Percentiles rank a stretch among this genome's conserved stretches.
Conservation (phyloP, 2,888 invertebrate species). For the Agapostemon virescens region DNA sequence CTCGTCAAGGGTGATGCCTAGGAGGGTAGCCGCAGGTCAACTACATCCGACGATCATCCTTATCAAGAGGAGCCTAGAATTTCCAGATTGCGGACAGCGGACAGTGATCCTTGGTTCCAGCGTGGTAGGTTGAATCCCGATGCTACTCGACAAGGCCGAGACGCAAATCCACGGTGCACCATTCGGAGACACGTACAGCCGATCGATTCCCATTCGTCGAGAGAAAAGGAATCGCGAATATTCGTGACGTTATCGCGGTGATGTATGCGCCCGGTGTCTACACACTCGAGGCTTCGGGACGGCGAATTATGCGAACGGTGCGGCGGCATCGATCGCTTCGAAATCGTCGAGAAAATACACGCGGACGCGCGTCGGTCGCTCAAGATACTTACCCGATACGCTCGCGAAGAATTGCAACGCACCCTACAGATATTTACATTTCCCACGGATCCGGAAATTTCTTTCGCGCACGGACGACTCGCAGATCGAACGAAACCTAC, state of each 20-base stretch:
- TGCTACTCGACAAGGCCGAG: neutral
- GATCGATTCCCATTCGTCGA: constrained; percentile 24
- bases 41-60: neutral
- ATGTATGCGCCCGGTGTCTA: constrained; percentile 17
- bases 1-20: neutral
- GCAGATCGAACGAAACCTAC: constrained; percentile 14
- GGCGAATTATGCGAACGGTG: constrained; percentile 1
- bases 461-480: constrained; percentile 24
- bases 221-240: constrained; percentile 46
- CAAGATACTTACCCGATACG: neutral
- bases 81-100: neutral
- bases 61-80: neutral
- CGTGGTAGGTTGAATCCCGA: neutral
- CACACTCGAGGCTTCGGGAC: neutral
- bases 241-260: constrained; percentile 25
- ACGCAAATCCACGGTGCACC: neutral
- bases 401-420: constrained; percentile 2
- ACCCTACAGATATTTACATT: constrained; percentile 24
- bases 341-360: constrained; percentile 6
- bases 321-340: constrained; percentile 21
- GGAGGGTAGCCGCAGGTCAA: neutral
- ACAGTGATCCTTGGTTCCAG: neutral
- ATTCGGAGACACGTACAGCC: neutral
- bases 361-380: constrained; percentile 22
- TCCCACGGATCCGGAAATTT: neutral